phyloP scores from a whole-genome alignment of 2,888 invertebrate species.

The Cephus runcator region DNA sequence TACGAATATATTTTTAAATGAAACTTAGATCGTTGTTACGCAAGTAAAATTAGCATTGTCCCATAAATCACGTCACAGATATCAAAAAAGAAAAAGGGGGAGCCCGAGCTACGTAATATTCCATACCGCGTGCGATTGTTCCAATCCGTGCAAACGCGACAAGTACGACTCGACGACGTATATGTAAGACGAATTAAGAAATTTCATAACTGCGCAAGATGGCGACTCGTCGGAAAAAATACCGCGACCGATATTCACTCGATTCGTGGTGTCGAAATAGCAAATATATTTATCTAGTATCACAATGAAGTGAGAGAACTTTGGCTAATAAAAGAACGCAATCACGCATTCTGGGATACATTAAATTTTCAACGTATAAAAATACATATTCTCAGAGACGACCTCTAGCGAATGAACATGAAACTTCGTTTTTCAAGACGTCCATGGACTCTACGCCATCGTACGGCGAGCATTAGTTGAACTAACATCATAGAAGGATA shows the following conservation, averaged over 20 bases:
- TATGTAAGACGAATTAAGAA: background rate
- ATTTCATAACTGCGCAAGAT: background rate
- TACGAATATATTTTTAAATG: constrained; percentile 21
- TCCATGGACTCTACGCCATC: background rate
- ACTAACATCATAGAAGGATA: background rate
- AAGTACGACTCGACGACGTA: background rate
- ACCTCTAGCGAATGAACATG: background rate
- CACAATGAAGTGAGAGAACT: background rate
- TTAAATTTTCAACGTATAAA: constrained; percentile 41
- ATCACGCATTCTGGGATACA: background rate
- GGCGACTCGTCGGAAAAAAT: background rate
- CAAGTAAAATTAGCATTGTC: constrained; percentile 37
- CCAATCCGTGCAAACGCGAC: background rate
- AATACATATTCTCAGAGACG: constrained; percentile 45
- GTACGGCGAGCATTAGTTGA: background rate
- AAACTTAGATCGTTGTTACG: constrained; percentile 45
- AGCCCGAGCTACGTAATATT: background rate
- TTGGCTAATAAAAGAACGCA: background rate
- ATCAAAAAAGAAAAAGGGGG: background rate
- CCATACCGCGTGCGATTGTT: background rate
- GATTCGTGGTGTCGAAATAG: background rate
- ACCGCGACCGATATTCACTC: background rate
- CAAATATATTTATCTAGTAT: background rate
- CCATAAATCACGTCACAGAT: constrained; percentile 61
- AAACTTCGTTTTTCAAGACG: background rate